These are phyloP conservation scores for Stichopus chloronotus DNA, from an alignment of 35 echinoderm and acorn worm species.

Conservation along the genomic window DNA sequence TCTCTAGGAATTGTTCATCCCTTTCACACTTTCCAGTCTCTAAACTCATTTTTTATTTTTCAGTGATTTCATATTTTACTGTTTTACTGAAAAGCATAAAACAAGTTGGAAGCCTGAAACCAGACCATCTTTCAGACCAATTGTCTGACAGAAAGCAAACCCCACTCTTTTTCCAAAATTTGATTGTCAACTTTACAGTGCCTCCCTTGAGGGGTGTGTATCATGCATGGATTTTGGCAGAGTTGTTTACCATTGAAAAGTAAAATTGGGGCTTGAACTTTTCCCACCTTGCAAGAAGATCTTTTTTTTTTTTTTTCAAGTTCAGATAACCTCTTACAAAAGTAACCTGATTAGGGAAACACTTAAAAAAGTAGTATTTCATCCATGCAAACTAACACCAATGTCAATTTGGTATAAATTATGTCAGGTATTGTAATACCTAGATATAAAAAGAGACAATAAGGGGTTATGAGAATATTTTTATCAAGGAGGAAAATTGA, in stretches of 20 bases:
- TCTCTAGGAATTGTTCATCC: no score
- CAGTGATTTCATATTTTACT: no score
- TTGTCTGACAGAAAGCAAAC: background rate
- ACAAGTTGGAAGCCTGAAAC: background rate
- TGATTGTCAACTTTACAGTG: background rate
- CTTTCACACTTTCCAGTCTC: no score
- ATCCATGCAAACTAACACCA: background rate
- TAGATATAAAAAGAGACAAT: background rate
- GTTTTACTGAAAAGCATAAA: background rate
- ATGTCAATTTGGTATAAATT: background rate
- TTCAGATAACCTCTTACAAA: constrained; percentile 15
- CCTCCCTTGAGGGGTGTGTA: background rate
- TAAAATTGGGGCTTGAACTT: background rate
- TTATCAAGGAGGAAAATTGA: no score
- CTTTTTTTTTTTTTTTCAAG: background rate
- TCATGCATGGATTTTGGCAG: background rate
- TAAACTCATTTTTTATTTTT: no score
- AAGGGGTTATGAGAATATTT: no score
- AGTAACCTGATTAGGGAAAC: constrained; percentile 5
- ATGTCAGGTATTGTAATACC: background rate
- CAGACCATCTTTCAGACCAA: background rate
- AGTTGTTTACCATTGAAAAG: background rate
- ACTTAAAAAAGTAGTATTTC: background rate
- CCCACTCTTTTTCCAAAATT: background rate
- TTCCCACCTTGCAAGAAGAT: background rate